phyloP scores from a whole-genome alignment of 2,888 invertebrate species.

The Phengaris alcon region DNA sequence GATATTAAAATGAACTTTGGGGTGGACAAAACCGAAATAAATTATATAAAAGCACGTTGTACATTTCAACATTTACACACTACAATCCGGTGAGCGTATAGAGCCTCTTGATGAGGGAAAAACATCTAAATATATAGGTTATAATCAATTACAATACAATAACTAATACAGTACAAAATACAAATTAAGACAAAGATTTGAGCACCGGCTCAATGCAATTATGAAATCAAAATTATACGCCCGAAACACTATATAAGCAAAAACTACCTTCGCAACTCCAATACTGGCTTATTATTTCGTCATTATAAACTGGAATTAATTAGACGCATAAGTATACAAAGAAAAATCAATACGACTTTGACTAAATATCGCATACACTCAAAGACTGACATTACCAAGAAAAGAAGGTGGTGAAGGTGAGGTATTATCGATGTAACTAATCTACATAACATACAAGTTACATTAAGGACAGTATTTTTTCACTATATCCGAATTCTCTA shows the following conservation, averaged over 20 bases:
- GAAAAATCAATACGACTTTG: no score
- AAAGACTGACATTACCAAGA: not conserved
- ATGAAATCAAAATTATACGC: conserved; percentile 26
- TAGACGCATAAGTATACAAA: not conserved
- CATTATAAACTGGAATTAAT: conserved; percentile 36
- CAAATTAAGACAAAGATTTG: conserved; percentile 21
- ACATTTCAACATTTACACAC: no score
- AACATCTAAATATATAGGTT: conserved; percentile 23
- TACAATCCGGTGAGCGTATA: no score
- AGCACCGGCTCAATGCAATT: not conserved
- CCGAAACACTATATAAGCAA: conserved; percentile 30
- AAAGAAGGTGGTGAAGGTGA: conserved; percentile 24
- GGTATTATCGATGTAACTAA: conserved; percentile 28
- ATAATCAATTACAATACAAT: conserved; percentile 3
- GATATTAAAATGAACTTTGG: no score
- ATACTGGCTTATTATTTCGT: conserved; percentile 39
- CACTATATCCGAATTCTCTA: no score
- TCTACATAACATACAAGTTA: conserved; percentile 22
- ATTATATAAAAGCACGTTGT: no score
- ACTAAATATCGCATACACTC: not conserved
- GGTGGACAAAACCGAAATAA: no score
- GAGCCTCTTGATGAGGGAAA: no score
- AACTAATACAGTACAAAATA: conserved; percentile 20
- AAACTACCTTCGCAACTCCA: conserved; percentile 36
- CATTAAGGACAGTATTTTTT: not conserved